These are phyloP conservation scores for Venustoraphidia nigricollis DNA, from an alignment of 2,888 invertebrate species.

Conservation along the genomic window DNA sequence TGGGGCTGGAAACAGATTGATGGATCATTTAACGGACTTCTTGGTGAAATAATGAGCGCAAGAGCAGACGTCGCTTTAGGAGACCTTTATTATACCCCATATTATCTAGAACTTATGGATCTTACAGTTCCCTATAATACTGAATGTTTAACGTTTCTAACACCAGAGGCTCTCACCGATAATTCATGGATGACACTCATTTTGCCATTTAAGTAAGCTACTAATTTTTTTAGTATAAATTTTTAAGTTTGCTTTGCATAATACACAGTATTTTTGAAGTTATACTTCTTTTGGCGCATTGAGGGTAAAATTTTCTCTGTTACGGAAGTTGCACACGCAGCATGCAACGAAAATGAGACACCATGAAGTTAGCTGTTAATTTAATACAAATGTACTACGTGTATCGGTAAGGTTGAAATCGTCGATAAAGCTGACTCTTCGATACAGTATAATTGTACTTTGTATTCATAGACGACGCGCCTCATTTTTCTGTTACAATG, in stretches of 20 bases:
- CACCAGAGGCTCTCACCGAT: slow-evolving; percentile 64
- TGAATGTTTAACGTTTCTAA: slow-evolving; percentile 70
- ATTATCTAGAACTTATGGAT: slow-evolving; percentile 52
- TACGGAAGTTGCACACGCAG: no score
- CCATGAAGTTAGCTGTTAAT: no score
- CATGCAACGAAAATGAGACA: no score
- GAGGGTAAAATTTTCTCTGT: no score
- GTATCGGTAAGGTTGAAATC: no score
- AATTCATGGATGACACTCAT: slow-evolving; percentile 75
- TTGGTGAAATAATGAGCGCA: slow-evolving; percentile 55
- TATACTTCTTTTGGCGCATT: no score
- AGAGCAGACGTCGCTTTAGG: slow-evolving; percentile 59
- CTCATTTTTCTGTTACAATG: no score
- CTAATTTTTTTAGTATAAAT: not conserved
- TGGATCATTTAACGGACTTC: slow-evolving; percentile 51
- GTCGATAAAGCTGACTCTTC: no score
- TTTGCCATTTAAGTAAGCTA: slow-evolving; percentile 55
- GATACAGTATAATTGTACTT: no score
- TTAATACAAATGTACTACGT: no score
- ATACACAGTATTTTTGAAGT: no score
- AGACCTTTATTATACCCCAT: slow-evolving; percentile 59
- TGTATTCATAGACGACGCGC: no score
- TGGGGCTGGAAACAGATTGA: slow-evolving; percentile 53
- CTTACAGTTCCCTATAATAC: slow-evolving; percentile 64
- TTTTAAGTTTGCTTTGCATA: not conserved